Base-by-base conservation (phyloP, 1,140 invertebrate genomes). In the Drosophila ohnishii region DNA sequence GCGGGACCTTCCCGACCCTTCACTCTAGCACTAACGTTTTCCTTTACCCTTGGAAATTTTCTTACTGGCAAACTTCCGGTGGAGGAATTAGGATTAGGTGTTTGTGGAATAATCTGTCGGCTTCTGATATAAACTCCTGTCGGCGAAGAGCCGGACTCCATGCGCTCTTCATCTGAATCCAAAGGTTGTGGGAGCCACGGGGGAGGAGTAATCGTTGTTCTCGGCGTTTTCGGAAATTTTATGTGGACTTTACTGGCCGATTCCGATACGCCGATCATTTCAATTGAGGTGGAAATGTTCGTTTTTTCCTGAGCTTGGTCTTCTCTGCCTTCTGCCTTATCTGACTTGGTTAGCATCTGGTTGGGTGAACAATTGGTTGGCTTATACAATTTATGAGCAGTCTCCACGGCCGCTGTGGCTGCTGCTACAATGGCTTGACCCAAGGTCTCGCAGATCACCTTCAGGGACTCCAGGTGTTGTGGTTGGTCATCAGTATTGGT, bases 391-490 rank as follows among this genome's bases (percentile, higher is more conserved):
- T 8, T 40, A 1, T 58, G 13, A 3, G 28, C 34, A 0, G 53
- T 34, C 14, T 66, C 47, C 14, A 75, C 28, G 8, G 39, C 53
- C 13, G 72, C 71, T 5, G 39, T 45, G 8, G 61, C 71, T 16
- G 55, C 56, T 19, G 57, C 7, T 1, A 59, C 37, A 35, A 75
- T 34, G 5, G 61, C 73, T 2, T 39, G 32, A 5, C 73, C 71
- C 14, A 75, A 28, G 3, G 73, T 35, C 13, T 75, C 61, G 39
- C 71, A 75, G 11, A 75, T 75, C 5, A 34, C 11, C 19, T 57
- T 65, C 1, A 75, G 22, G 45, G 0, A 9, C 7, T 47, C 45
- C 22, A 47, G 3, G 4, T 47, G 2, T 4, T 9, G 45, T 2
- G n/a, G 13, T 1, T 45, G 50, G 0, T 25, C 64, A 34, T n/a